phyloP scores from a whole-genome alignment of 1,140 invertebrate genomes.

The Metopolophium dirhodum region DNA sequence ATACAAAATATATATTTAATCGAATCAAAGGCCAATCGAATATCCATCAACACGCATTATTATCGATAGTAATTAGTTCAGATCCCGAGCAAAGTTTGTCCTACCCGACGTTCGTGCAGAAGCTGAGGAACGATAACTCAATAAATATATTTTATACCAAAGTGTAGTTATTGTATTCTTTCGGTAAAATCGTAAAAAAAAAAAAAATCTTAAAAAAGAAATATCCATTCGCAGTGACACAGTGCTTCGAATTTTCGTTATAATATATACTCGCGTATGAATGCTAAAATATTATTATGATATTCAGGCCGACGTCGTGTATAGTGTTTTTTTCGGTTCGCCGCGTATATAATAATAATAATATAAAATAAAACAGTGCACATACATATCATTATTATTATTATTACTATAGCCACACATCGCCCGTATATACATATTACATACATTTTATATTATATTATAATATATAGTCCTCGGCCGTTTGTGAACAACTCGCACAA shows the following conservation, averaged over 20 bases:
- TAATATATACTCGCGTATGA: neutral
- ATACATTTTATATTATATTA: neutral
- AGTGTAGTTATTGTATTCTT: neutral
- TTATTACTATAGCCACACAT: neutral
- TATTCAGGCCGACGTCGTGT: neutral
- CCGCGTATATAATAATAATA: neutral
- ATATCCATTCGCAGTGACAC: neutral
- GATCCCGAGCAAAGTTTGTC: neutral
- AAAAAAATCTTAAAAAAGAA: neutral
- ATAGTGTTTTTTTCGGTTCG: neutral
- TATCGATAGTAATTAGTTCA: conserved; percentile 6
- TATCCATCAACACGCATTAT: neutral
- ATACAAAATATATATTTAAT: neutral
- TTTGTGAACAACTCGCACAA: neutral
- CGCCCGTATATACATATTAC: neutral
- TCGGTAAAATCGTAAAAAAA: neutral
- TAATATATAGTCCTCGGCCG: neutral
- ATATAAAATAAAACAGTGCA: neutral
- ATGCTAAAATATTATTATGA: neutral
- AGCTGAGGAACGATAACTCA: neutral
- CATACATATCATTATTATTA: neutral
- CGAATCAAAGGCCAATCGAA: neutral
- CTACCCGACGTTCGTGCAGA: neutral
- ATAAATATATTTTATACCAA: neutral
- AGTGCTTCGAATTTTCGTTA: neutral